A percentile compares a stretch with the other conserved stretches of the same genome.
These are phyloP conservation scores for Hemibagrus guttatus DNA, from an alignment of 2,797 vertebrate genomes.

Conservation along the genomic window DNA sequence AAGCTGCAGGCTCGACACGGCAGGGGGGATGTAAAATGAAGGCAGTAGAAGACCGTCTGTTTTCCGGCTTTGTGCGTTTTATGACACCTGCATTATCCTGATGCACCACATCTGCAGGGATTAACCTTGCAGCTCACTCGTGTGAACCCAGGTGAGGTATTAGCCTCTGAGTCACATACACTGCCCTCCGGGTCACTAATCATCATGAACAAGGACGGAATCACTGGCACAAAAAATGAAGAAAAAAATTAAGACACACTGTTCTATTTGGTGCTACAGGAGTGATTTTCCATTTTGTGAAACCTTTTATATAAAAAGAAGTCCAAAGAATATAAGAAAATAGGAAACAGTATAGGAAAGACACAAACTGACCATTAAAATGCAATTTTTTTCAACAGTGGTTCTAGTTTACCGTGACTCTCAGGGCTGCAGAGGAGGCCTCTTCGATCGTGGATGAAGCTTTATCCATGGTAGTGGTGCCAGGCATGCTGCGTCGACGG, in stretches of 20 bases:
- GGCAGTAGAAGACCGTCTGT: conserved; percentile 11
- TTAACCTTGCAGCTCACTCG: conserved; percentile 36
- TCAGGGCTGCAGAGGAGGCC: conserved; percentile 75
- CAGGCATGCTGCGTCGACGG: conserved; percentile 82
- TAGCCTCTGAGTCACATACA: conserved; percentile 10
- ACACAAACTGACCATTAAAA: background rate
- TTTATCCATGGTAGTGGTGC: conserved; percentile 76
- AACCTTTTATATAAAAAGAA: background rate
- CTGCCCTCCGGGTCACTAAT: conserved; percentile 14
- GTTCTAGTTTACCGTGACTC: conserved; percentile 77
- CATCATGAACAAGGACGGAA: conserved; percentile 28
- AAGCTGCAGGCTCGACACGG: conserved; percentile 14
- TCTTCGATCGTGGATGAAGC: conserved; percentile 78
- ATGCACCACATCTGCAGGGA: conserved; percentile 40
- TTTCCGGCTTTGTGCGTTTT: conserved; percentile 21
- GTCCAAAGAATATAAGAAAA: background rate
- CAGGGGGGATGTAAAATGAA: background rate
- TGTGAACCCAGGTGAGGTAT: conserved; percentile 25
- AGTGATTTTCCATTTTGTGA: background rate
- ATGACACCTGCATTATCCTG: conserved; percentile 42
- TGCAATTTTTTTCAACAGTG: background rate
- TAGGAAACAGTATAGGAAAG: background rate
- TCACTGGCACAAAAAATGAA: background rate
- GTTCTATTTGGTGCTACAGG: background rate
- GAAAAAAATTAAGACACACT: background rate